Evolutionary conservation across 2,113 vertebrate genomes (phyloP).

Genomic region (Chionodraco myersi): DNA sequence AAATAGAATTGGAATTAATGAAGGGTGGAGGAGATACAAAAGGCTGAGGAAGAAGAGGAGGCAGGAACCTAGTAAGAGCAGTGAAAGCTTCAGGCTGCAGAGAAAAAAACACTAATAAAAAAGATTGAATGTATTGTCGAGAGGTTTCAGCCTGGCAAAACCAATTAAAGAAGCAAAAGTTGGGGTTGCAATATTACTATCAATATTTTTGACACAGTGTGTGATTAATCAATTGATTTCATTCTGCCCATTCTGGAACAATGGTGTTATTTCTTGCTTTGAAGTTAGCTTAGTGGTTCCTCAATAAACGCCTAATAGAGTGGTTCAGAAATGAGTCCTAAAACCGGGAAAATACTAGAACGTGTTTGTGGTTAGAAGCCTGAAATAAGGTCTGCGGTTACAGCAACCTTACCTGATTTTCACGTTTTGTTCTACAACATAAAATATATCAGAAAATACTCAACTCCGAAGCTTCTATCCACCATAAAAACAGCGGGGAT

Average conservation of each 20-base stretch:
- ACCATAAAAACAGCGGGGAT: no score
- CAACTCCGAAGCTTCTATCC: no score
- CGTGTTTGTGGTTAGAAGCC: no score
- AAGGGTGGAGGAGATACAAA: slow-evolving; percentile 1
- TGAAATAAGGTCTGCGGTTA: no score
- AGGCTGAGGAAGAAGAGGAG: background rate
- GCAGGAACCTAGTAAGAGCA: background rate
- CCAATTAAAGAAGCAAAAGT: background rate
- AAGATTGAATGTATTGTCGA: background rate
- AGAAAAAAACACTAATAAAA: background rate
- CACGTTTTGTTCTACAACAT: no score
- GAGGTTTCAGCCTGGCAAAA: background rate
- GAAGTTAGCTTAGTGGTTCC: no score
- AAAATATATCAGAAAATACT: no score
- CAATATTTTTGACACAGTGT: background rate
- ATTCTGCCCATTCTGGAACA: background rate
- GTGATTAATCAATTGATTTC: background rate
- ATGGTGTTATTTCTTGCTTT: no score
- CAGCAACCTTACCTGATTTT: no score
- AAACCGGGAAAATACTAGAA: no score
- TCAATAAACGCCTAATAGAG: no score
- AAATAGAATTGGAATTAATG: slow-evolving; percentile 21
- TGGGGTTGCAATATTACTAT: background rate
- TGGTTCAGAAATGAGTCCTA: no score
- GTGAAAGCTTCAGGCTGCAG: background rate